phyloP scores from a whole-genome alignment of 2,888 invertebrate genomes.

The Dryocosmus kuriphilus region DNA sequence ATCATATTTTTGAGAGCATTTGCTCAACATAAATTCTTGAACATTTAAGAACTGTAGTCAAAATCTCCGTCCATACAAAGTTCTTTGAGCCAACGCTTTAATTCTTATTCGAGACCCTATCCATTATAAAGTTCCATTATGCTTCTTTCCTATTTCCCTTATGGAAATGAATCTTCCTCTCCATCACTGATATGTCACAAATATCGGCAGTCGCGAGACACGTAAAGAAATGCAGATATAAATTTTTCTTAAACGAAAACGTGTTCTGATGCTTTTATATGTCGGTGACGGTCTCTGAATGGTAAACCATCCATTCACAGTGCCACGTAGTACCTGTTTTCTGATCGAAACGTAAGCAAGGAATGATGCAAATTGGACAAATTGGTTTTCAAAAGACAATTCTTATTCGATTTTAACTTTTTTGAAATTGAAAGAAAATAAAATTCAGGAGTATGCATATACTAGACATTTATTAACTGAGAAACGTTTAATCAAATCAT shows the following conservation, averaged over 20 bases:
- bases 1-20: no score
- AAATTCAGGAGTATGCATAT: no score
- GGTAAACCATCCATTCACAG: neutral
- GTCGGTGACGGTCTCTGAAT: neutral
- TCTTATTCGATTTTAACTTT: no score
- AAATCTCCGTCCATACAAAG: no score
- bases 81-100: no score
- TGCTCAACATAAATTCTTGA: no score
- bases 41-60: no score
- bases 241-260: constrained; percentile 8
- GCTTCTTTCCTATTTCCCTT: neutral
- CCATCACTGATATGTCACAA: neutral
- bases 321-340: constrained; percentile 47
- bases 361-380: no score
- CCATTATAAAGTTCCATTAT: neutral
- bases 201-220: constrained; percentile 17
- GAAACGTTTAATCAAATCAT: no score
- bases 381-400: no score
- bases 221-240: constrained; percentile 18
- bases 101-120: neutral
- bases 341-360: constrained; percentile 51
- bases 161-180: constrained; percentile 20
- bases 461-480: no score
- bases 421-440: no score
- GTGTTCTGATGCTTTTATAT: constrained; percentile 13